Percentiles rank a stretch among this genome's conserved stretches.
These are phyloP conservation scores for Amphimedon queenslandica DNA, from an alignment of 37 sponge, comb jelly and placozoan species.

Conservation along the genomic window DNA sequence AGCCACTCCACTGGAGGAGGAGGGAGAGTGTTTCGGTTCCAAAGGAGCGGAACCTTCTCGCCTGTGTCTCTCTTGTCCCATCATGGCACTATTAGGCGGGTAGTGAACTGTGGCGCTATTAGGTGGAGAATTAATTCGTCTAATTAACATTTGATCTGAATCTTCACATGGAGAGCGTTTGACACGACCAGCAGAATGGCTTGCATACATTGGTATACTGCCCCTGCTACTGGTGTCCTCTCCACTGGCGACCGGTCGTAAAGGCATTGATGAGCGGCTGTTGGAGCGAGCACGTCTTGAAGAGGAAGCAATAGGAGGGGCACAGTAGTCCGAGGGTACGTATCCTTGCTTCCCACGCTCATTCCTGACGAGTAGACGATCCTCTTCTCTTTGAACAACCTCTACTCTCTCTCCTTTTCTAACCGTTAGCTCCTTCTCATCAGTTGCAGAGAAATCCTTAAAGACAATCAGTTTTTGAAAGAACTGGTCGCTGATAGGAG, in stretches of 20 bases:
- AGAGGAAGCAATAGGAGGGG: conserved; percentile 29
- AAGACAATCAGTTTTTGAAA: conserved; percentile 50
- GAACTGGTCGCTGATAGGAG: conserved; percentile 22
- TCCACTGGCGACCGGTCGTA: conserved; percentile 32
- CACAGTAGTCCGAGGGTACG: conserved; percentile 46
- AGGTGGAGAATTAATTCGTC: neutral
- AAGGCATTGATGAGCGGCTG: neutral
- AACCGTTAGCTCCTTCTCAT: conserved; percentile 44
- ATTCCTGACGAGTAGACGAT: conserved; percentile 48
- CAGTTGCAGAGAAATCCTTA: conserved; percentile 29
- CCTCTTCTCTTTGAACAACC: conserved; percentile 49
- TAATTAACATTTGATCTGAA: neutral
- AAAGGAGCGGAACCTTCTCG: neutral
- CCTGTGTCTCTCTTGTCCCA: neutral
- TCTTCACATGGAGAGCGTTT: neutral
- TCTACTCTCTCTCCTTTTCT: conserved; percentile 60
- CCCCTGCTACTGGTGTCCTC: neutral
- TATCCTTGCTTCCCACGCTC: conserved; percentile 60
- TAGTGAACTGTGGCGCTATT: neutral
- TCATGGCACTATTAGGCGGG: neutral
- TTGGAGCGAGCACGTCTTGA: neutral
- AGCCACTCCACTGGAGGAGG: conserved; percentile 49
- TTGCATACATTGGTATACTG: conserved; percentile 21
- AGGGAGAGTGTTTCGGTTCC: conserved; percentile 47
- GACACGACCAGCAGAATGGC: conserved; percentile 21